Evolutionary conservation across 2,888 invertebrate species (phyloP).

Genomic region (Megalurothrips usitatus): DNA sequence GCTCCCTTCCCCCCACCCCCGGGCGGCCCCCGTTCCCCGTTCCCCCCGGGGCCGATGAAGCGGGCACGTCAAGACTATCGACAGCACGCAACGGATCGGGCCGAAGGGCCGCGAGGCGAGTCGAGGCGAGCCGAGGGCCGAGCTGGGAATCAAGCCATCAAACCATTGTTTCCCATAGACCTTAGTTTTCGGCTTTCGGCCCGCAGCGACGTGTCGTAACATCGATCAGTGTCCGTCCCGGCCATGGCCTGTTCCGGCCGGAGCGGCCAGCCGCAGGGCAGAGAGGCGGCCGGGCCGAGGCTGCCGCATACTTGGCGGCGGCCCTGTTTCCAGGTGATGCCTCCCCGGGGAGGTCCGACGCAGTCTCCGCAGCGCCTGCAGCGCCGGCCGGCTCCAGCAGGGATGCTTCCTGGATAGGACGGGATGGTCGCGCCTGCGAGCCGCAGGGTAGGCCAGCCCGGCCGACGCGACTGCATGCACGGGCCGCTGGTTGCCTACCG

Average conservation of each 20-base stretch:
- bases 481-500: too few species aligned
- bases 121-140: not conserved
- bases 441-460: too few species aligned
- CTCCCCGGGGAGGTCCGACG: too few species aligned
- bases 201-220: not conserved
- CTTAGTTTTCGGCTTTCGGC: conserved; percentile 1
- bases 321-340: too few species aligned
- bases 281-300: not conserved
- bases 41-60: not conserved
- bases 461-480: too few species aligned
- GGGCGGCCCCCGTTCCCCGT: not conserved
- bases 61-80: not conserved
- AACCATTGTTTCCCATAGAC: conserved; percentile 12
- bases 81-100: not conserved
- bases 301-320: too few species aligned
- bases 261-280: not conserved
- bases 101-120: not conserved
- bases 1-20: not conserved
- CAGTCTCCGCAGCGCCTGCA: too few species aligned
- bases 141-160: not conserved
- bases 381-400: too few species aligned
- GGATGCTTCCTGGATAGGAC: too few species aligned
- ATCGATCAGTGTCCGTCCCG: not conserved
- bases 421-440: too few species aligned
- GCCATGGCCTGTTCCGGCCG: not conserved